These are phyloP conservation scores for Pristis pectinata DNA, from an alignment of 2,797 vertebrate species.

Conservation along the genomic window DNA sequence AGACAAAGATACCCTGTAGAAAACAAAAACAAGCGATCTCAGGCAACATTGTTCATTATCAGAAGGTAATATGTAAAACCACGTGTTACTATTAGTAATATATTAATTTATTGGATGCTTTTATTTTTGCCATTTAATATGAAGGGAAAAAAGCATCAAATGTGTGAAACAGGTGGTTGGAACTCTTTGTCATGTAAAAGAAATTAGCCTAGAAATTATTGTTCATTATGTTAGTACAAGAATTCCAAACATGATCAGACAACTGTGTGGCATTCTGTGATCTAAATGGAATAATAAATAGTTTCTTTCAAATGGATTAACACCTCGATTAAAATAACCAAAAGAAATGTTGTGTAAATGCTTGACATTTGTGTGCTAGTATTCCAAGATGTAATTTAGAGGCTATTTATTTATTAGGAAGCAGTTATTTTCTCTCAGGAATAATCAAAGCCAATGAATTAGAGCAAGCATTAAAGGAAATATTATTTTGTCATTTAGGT, in stretches of 20 bases:
- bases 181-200: not conserved
- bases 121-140: not conserved
- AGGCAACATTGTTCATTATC: not conserved
- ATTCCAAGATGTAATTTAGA: not conserved
- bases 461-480: not conserved
- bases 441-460: constrained; percentile 17
- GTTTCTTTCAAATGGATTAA: not conserved
- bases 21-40: not conserved
- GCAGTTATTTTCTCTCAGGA: not conserved
- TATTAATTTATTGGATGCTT: not conserved
- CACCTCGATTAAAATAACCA: not conserved
- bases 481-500: constrained; percentile 5
- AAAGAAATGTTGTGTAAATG: not conserved
- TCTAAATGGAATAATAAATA: not conserved
- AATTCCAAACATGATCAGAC: not conserved
- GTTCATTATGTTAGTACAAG: not conserved
- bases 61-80: not conserved
- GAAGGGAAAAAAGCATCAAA: not conserved
- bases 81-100: not conserved
- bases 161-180: not conserved
- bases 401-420: not conserved
- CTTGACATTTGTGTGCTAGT: not conserved
- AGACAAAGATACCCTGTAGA: constrained; percentile 66
- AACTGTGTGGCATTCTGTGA: not conserved
- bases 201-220: not conserved